Evolutionary conservation across 2,888 invertebrate genomes (phyloP), one percentile per base, ranked within the genome.

Genomic region (Caenorhabditis zanzibari): DNA sequence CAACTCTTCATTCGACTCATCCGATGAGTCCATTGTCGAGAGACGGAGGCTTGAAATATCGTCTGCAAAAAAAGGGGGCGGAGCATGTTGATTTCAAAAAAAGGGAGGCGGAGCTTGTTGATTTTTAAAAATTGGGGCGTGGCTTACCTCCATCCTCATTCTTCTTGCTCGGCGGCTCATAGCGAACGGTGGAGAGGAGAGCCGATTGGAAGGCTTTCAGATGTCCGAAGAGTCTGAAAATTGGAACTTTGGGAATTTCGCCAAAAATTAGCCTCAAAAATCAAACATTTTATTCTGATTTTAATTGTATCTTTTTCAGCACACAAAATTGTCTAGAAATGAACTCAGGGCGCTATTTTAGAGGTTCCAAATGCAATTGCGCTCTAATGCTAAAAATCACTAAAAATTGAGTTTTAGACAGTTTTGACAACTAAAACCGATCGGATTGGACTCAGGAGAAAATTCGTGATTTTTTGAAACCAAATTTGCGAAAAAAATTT

Each of bases 151-250:
- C 38, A 7, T 22, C 44, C 28, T 47, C 47, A 24, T 74, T 56
- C 6, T 73, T 49, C 49, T 73, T 72, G 12, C n/a, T 38, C 10
- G 73, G 73, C 5, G 32, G n/a, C 47, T 75, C 77, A 26, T 41
- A 83, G n/a, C 69, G 69, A 10, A 84, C 64, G 14, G 72, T 81
- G 16, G 44, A 47, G 3, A 81, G 19, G 9, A 81, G 44, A 5
- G 66, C 61, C 3, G 81, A 64, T 52, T 84, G 81, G 59, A 81
- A 81, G 6, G 68, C 68, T 14, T 75, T 69, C 5, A 84, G 44
- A 44, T 84, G 81, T 0, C 84, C 84, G 47, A 84, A 84, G 1
- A 71, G 10, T 52, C 80, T 83, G 75, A 35, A 82, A 79, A 19
- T 32, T 47, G 0, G 10, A n/a, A 52, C 19, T n/a, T 19, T 49